A percentile compares a stretch with the other conserved stretches of the same genome.
Conservation (phyloP, 2,113 vertebrate genomes). For the Chamaetylas fuelleborni region DNA sequence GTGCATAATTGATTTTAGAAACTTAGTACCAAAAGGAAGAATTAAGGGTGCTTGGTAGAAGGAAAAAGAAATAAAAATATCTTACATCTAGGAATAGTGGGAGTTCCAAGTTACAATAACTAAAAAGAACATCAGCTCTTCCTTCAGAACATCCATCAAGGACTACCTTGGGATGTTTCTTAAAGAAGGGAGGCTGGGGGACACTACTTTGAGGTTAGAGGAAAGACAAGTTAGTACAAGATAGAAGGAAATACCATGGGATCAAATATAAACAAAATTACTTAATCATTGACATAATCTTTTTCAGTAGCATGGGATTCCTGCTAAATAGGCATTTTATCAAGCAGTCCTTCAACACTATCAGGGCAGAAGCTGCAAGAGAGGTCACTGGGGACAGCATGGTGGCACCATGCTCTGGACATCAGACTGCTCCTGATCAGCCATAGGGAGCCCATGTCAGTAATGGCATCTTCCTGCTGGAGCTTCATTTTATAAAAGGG, state of each 20-base stretch:
- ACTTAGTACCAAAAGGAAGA: background rate
- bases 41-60: background rate
- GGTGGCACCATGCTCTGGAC: background rate
- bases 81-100: background rate
- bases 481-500: background rate
- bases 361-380: background rate
- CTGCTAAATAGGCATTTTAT: background rate
- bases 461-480: background rate
- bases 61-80: background rate
- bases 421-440: background rate
- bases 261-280: background rate
- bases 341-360: background rate
- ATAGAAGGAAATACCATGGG: background rate
- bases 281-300: background rate
- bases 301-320: background rate
- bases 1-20: background rate
- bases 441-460: background rate
- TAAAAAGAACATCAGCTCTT: background rate
- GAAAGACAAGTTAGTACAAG: background rate
- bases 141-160: background rate
- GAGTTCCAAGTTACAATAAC: background rate
- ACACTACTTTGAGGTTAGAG: background rate
- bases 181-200: background rate
- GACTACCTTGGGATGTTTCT: background rate
- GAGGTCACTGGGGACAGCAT: background rate